These are phyloP conservation scores for Pseudochromis fuscus DNA, from an alignment of 2,797 vertebrate species.

Conservation along the genomic window DNA sequence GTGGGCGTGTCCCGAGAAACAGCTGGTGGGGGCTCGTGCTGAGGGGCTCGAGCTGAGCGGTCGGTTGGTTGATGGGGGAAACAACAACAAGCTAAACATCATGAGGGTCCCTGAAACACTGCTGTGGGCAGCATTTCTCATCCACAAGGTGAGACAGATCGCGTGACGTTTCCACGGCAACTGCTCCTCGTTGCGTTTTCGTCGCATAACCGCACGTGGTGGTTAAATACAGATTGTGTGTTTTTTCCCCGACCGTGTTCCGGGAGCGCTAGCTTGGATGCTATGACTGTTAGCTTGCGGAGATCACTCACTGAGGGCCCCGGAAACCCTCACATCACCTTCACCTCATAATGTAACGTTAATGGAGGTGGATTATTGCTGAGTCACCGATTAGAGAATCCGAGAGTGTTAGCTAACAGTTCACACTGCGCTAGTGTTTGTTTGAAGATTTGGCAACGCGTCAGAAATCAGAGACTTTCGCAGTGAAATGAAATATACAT, in stretches of 20 bases:
- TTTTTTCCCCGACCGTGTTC: slow-evolving; percentile 3
- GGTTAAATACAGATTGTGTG: background rate
- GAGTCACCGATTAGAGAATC: background rate
- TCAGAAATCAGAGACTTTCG: slow-evolving; percentile 6
- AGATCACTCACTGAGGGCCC: slow-evolving; percentile 62
- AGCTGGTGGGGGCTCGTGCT: slow-evolving; percentile 58
- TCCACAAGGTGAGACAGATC: slow-evolving; percentile 81
- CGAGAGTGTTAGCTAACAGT: background rate
- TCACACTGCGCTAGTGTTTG: background rate
- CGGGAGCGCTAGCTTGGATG: slow-evolving; percentile 63
- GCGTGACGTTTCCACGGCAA: slow-evolving; percentile 2
- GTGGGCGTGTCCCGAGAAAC: slow-evolving; percentile 62
- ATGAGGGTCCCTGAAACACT: slow-evolving; percentile 81
- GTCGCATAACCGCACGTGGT: background rate
- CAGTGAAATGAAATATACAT: too few species aligned
- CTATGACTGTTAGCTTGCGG: slow-evolving; percentile 78
- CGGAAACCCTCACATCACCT: slow-evolving; percentile 21
- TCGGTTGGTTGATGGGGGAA: slow-evolving; percentile 68
- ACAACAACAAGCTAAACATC: slow-evolving; percentile 76
- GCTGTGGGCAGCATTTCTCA: slow-evolving; percentile 79
- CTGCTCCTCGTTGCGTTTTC: background rate
- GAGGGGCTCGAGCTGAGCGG: slow-evolving; percentile 28
- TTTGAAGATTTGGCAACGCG: background rate
- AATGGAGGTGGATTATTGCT: background rate
- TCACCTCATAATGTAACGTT: slow-evolving; percentile 16